These are phyloP conservation scores for Fregata magnificens DNA, from an alignment of 2,113 vertebrate species.

Conservation along the genomic window DNA sequence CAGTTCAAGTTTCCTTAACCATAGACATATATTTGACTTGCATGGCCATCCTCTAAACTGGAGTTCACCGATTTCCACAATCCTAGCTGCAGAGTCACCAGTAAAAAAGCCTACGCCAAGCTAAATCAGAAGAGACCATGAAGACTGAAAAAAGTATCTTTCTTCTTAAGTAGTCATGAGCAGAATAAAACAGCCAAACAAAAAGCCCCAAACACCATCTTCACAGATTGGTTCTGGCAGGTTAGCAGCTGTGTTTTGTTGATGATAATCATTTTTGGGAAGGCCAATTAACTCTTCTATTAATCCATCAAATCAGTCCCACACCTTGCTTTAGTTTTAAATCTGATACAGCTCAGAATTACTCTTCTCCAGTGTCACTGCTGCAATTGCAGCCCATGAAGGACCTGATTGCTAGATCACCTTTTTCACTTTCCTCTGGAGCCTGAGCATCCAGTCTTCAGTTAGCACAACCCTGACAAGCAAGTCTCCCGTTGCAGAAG, in stretches of 20 bases:
- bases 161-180: neutral
- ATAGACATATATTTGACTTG: accelerated
- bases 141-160: neutral
- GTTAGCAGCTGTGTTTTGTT: conserved; percentile 20
- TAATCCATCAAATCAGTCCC: neutral
- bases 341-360: neutral
- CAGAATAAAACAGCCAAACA: neutral
- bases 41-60: neutral
- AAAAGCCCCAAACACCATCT: neutral
- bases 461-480: neutral
- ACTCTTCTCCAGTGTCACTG: neutral
- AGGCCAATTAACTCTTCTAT: conserved; percentile 31
- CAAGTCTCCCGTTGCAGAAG: neutral
- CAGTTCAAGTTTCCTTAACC: neutral
- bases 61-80: neutral
- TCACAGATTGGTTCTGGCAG: conserved; percentile 13
- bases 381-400: neutral
- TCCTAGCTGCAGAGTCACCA: neutral
- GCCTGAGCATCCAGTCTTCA: neutral
- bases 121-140: neutral
- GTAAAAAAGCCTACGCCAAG: neutral
- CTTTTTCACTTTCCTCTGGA: neutral
- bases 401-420: neutral
- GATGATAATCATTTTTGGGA: conserved; percentile 10
- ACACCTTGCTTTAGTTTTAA: neutral